Base-by-base conservation (phyloP, 2,113 vertebrate genomes). In the Phaethon lepturus region DNA sequence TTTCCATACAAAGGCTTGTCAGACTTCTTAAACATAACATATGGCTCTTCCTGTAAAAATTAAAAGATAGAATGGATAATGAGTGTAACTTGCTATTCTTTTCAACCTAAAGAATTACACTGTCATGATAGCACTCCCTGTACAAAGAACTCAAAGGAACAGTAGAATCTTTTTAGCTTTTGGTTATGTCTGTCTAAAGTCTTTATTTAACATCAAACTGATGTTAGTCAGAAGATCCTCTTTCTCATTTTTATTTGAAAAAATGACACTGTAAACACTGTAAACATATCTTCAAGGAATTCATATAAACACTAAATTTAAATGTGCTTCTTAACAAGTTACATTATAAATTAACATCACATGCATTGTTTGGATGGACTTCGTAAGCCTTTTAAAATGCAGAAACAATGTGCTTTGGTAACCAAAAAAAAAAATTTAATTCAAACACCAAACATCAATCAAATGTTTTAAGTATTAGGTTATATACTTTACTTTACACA, bases 21-120 rank as follows among this genome's bases (percentile, higher is more conserved):
- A 90, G 99, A 99, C 93, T 99, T 99, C 98, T 99, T 99, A 98
- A 99, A 99, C 98, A 99, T 99, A 96, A 99, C 99, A 81, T 99
- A 99, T 18, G 99, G 99, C 97, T 99, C 99, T 97, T 99, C 99
- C 99, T 99, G 98, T 86, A 96, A 94, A 79, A 42, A 88, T 76
- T 45, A 42, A 92, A 42, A 88, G 45, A 62, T 88, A 98, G 23
- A 63, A 71, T 4, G 12, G 35, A 86, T 50, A 93, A 71, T 38
- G 50, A 63, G 9, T 29, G 5, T 0, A 86, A 1, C 8, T 26
- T 71, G 55, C 10, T 42, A 67, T 56, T 52, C 20, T 4, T 73
- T 93, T 71, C 68, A 71, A n/a, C 17, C 26, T 40, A 1, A 64
- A 68, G 11, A 11, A 44, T 38, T 24, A 73, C 15, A 33, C 13